These are phyloP conservation scores for Chionoecetes opilio DNA, from an alignment of 1,140 invertebrate genomes.

Conservation along the genomic window DNA sequence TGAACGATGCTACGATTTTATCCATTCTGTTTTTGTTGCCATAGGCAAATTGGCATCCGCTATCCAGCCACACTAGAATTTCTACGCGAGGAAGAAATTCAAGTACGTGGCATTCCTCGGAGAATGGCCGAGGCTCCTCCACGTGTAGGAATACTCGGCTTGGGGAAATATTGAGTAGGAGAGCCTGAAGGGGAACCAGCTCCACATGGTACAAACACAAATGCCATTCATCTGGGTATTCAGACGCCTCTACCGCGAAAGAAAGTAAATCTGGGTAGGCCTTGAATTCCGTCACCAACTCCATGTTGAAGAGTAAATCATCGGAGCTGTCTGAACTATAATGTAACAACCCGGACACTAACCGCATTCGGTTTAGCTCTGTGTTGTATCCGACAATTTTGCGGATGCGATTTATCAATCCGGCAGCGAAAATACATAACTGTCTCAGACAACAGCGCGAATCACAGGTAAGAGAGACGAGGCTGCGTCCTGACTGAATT, in stretches of 20 bases:
- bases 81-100: constrained; percentile 76
- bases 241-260: constrained; percentile 74
- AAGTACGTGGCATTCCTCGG: constrained; percentile 64
- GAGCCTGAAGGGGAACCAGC: constrained; percentile 70
- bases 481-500: neutral
- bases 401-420: neutral
- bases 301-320: constrained; percentile 72
- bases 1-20: constrained; percentile 61
- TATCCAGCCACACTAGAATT: constrained; percentile 80
- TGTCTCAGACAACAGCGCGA: neutral
- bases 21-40: constrained; percentile 72
- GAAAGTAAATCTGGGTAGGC: constrained; percentile 60
- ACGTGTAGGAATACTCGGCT: constrained; percentile 75
- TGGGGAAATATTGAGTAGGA: constrained; percentile 75
- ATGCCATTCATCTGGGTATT: constrained; percentile 80
- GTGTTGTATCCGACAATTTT: neutral
- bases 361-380: constrained; percentile 45
- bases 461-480: neutral
- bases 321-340: constrained; percentile 71
- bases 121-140: constrained; percentile 68
- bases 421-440: neutral
- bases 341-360: constrained; percentile 61
- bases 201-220: constrained; percentile 57
- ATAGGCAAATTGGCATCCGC: constrained; percentile 73
- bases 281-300: constrained; percentile 74